Conservation (phyloP, 2,888 invertebrate genomes). For the Ormyrus nitidulus region DNA sequence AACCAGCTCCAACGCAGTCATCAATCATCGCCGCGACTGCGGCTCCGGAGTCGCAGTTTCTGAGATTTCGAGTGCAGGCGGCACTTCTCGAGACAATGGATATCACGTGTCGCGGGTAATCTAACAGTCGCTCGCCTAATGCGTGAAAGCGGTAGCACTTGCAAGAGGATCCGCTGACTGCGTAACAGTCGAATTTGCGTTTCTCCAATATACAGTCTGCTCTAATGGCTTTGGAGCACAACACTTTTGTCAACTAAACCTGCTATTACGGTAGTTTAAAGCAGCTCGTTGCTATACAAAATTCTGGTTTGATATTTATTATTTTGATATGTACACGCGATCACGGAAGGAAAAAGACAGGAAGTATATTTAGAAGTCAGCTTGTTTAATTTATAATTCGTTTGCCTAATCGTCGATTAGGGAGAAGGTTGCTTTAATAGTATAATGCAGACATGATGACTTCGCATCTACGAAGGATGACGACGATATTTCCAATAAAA, state of each 20-base stretch:
- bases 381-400: not conserved
- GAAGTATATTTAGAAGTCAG: too few relatives aligned
- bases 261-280: too few relatives aligned
- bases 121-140: constrained; percentile 14
- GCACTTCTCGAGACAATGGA: constrained; percentile 56
- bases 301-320: too few relatives aligned
- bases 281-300: too few relatives aligned
- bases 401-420: constrained; percentile 40
- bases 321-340: too few relatives aligned
- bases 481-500: constrained; percentile 41
- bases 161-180: constrained; percentile 12
- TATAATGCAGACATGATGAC: constrained; percentile 36
- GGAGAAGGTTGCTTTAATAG: not conserved
- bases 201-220: too few relatives aligned
- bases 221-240: too few relatives aligned
- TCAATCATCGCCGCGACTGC: not conserved
- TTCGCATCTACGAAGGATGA: constrained; percentile 25
- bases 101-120: constrained; percentile 64
- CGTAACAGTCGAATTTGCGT: not conserved
- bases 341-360: too few relatives aligned
- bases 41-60: not conserved
- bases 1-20: too few relatives aligned
- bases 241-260: too few relatives aligned
- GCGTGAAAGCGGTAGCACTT: not conserved
- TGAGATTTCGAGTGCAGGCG: not conserved